These are phyloP conservation scores for Zele albiditarsus DNA, from an alignment of 2,888 invertebrate species.

Conservation along the genomic window DNA sequence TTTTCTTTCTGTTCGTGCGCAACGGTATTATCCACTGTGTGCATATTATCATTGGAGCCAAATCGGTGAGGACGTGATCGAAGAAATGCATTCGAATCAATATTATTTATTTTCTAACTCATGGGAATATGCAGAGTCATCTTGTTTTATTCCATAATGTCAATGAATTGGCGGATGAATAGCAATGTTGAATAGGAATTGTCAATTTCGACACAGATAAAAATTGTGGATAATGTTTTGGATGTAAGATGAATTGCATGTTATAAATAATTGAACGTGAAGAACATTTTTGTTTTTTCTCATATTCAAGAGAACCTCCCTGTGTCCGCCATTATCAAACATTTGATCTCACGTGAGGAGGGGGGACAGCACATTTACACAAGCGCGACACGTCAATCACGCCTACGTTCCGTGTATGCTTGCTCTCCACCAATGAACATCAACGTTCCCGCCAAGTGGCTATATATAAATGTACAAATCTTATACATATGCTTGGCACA, in stretches of 20 bases:
- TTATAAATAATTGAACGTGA: no score
- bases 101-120: neutral
- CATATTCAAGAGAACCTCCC: neutral
- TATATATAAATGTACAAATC: neutral
- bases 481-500: constrained; percentile 19
- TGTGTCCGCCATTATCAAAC: neutral
- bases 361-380: constrained; percentile 1
- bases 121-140: no score
- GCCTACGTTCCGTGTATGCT: constrained; percentile 17
- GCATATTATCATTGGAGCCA: constrained; percentile 62
- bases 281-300: neutral
- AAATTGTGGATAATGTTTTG: no score
- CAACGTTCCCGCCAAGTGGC: neutral
- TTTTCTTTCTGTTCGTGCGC: constrained; percentile 51
- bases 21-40: constrained; percentile 67
- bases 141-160: no score
- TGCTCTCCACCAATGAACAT: constrained; percentile 27
- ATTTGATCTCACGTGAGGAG: neutral
- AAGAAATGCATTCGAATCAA: neutral
- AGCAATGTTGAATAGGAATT: no score
- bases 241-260: no score
- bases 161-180: no score
- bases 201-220: no score
- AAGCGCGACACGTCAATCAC: constrained; percentile 30
- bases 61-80: constrained; percentile 47